Percentiles rank a stretch among this genome's conserved stretches.
phyloP scores from a whole-genome alignment of 2,888 invertebrate genomes.

The Yponomeuta sedellus region DNA sequence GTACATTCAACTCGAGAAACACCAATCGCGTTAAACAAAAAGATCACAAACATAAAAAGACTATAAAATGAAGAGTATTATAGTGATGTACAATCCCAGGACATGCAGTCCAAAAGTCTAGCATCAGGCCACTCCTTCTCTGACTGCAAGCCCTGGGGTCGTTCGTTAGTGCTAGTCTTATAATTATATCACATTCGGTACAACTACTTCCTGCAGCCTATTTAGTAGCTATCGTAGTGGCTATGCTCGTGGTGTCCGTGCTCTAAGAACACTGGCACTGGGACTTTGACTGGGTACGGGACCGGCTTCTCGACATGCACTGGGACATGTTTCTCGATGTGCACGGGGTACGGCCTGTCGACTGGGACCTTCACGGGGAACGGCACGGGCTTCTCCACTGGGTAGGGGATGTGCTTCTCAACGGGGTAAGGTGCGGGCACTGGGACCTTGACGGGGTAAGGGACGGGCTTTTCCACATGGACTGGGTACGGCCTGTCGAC shows the following conservation, averaged over 20 bases:
- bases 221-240: slow-evolving; percentile 71
- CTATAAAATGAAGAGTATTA: slow-evolving; percentile 48
- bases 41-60: slow-evolving; percentile 48
- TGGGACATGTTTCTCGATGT: slow-evolving; percentile 80
- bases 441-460: slow-evolving; percentile 79
- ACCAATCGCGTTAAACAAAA: slow-evolving; percentile 54
- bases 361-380: slow-evolving; percentile 81
- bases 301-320: slow-evolving; percentile 78
- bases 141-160: slow-evolving; percentile 49
- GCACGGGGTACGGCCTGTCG: slow-evolving; percentile 79
- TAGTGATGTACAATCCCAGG: slow-evolving; percentile 52
- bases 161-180: slow-evolving; percentile 64
- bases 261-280: slow-evolving; percentile 69
- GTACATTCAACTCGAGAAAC: slow-evolving; percentile 71
- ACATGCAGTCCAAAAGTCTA: slow-evolving; percentile 46
- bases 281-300: slow-evolving; percentile 80
- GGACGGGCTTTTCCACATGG: slow-evolving; percentile 61
- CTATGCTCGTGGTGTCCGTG: slow-evolving; percentile 67
- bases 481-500: slow-evolving; percentile 75
- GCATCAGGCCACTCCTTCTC: slow-evolving; percentile 47
- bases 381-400: slow-evolving; percentile 80
- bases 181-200: slow-evolving; percentile 73
- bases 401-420: slow-evolving; percentile 78
- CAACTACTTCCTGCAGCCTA: slow-evolving; percentile 71
- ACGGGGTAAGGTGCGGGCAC: slow-evolving; percentile 80